Conservation (phyloP, 2,113 vertebrate genomes). For the Bambusicola thoracicus region DNA sequence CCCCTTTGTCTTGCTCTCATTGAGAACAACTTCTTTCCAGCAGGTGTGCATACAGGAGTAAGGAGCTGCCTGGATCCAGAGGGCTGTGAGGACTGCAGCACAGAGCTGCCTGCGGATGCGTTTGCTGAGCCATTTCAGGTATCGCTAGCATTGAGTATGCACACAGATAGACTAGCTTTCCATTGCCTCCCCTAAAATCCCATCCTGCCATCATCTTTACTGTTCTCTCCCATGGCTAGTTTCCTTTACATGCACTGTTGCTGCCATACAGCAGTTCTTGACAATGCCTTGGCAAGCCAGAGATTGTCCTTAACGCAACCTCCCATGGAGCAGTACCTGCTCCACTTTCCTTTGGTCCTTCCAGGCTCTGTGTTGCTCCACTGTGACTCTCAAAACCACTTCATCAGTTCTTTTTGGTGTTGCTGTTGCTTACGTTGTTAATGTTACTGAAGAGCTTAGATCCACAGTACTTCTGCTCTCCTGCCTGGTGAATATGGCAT, state of each 20-base stretch:
- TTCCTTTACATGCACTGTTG: background rate
- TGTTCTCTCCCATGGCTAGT: background rate
- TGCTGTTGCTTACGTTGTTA: background rate
- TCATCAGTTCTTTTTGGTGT: background rate
- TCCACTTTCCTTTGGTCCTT: background rate
- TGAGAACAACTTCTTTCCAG: background rate
- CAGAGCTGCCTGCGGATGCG: background rate
- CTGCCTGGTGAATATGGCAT: background rate
- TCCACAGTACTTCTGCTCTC: background rate
- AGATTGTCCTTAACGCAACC: background rate
- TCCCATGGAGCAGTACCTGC: background rate
- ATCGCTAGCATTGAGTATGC: background rate
- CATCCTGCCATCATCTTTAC: rapidly evolving
- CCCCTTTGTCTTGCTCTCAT: rapidly evolving
- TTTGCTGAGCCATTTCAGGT: background rate
- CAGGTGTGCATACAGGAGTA: background rate
- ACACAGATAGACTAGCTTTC: background rate
- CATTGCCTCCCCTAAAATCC: background rate
- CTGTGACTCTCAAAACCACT: background rate
- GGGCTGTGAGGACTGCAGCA: background rate
- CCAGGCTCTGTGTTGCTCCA: background rate
- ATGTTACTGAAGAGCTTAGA: background rate
- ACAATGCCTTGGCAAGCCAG: background rate
- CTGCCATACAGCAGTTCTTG: rapidly evolving
- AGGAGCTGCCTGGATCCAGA: background rate